A percentile compares a stretch with the other conserved stretches of the same genome.
Conservation (phyloP, 2,113 vertebrate species). For the Campylomormyrus numenius region DNA sequence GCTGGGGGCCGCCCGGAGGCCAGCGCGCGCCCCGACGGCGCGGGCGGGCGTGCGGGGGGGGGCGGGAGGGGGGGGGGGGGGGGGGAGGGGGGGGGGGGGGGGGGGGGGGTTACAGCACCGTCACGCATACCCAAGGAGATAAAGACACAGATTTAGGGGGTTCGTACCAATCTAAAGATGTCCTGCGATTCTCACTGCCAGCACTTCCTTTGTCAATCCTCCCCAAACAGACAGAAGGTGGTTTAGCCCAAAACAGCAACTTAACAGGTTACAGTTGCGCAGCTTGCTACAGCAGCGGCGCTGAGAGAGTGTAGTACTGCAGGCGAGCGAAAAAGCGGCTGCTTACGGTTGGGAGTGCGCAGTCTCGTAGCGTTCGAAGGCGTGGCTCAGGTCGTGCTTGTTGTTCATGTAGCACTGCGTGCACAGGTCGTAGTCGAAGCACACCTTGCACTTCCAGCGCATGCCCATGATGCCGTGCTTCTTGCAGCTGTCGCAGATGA, state of each 20-base stretch:
- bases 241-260: background rate
- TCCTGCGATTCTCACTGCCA: background rate
- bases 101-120: background rate
- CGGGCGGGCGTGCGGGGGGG: no score
- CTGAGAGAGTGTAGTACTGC: background rate
- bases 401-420: slow-evolving; percentile 97
- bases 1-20: no score
- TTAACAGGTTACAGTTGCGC: background rate
- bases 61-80: accelerated
- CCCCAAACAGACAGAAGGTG: background rate
- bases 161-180: background rate
- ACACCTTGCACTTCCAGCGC: slow-evolving; percentile 96
- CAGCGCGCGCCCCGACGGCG: no score
- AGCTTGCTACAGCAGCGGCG: background rate
- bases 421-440: slow-evolving; percentile 94
- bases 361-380: slow-evolving; percentile 91
- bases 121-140: background rate
- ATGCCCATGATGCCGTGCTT: slow-evolving; percentile 94
- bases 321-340: background rate
- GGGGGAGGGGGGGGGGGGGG: accelerated
- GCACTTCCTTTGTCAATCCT: background rate
- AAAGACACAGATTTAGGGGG: background rate
- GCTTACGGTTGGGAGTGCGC: slow-evolving; percentile 92
- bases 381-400: slow-evolving; percentile 82
- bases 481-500: slow-evolving; percentile 97